Percentiles rank a stretch among this genome's conserved stretches.
Evolutionary conservation across 2,113 vertebrate genomes (phyloP).

Genomic region (Erinaceus europaeus): DNA sequence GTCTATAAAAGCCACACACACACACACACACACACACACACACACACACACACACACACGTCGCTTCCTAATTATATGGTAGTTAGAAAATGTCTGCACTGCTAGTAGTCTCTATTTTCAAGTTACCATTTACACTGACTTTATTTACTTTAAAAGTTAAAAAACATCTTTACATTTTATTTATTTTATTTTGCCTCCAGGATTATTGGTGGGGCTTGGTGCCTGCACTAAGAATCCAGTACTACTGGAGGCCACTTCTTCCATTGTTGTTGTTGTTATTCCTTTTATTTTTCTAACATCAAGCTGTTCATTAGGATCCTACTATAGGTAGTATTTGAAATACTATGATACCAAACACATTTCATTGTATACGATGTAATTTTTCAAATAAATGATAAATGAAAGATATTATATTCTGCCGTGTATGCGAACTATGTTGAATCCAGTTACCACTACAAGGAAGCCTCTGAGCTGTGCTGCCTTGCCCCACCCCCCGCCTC

Average conservation of each 20-base stretch:
- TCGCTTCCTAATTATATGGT: constrained; percentile 60
- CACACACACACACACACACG: no score
- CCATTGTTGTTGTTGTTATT: no score
- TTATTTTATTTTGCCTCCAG: no score
- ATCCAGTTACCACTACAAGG: no score
- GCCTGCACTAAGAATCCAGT: no score
- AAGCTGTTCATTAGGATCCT: background rate
- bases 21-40: no score
- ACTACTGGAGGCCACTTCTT: no score
- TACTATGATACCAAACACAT: background rate
- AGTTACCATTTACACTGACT: constrained; percentile 26
- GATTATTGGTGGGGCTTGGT: no score
- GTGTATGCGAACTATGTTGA: no score
- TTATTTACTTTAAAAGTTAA: constrained; percentile 55
- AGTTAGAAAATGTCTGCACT: constrained; percentile 50
- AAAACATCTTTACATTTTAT: constrained; percentile 3
- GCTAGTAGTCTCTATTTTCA: constrained; percentile 24
- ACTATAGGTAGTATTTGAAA: background rate
- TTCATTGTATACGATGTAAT: background rate
- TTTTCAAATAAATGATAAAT: background rate
- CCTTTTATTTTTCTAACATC: constrained; percentile 22
- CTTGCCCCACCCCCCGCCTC: no score
- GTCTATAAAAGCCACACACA: constrained; percentile 40
- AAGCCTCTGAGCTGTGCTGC: no score
- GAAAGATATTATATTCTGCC: background rate